These are phyloP conservation scores for Hypanus sabinus DNA, from an alignment of 2,113 vertebrate species.

Conservation along the genomic window DNA sequence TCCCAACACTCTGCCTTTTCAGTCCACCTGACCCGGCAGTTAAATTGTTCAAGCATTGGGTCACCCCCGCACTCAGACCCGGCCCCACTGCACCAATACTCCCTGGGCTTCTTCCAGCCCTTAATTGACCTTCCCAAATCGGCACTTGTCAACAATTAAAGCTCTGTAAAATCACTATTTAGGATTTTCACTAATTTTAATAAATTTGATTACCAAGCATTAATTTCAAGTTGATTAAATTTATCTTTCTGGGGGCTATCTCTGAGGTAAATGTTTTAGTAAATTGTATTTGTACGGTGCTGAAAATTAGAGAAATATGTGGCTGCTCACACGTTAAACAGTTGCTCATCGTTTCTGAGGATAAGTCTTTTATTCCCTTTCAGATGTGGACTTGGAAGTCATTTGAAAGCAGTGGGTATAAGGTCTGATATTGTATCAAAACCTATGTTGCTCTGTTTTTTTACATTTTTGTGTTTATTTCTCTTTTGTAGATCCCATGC, in stretches of 20 bases:
- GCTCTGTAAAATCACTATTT: background rate
- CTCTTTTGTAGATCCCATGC: conserved; percentile 71
- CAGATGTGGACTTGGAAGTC: background rate
- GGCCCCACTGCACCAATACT: no score
- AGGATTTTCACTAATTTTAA: background rate
- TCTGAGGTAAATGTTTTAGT: background rate
- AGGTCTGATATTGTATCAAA: background rate
- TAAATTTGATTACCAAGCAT: background rate
- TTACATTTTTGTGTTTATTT: background rate
- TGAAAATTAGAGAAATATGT: background rate
- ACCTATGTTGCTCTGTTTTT: background rate
- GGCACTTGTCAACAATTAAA: background rate
- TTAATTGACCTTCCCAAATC: no score
- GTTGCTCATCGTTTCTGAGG: background rate
- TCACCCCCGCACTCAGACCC: no score
- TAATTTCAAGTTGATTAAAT: background rate
- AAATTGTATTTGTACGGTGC: background rate
- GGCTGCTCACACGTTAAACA: background rate
- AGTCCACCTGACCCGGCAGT: no score
- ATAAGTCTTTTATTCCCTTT: background rate
- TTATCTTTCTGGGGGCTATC: background rate
- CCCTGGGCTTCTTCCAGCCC: no score
- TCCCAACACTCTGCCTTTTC: no score
- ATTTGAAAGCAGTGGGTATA: background rate
- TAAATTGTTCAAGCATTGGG: no score